Percentiles rank a stretch among this genome's conserved stretches.
Conservation (phyloP, 2,113 vertebrate species). For the Brachionichthys hirsutus region DNA sequence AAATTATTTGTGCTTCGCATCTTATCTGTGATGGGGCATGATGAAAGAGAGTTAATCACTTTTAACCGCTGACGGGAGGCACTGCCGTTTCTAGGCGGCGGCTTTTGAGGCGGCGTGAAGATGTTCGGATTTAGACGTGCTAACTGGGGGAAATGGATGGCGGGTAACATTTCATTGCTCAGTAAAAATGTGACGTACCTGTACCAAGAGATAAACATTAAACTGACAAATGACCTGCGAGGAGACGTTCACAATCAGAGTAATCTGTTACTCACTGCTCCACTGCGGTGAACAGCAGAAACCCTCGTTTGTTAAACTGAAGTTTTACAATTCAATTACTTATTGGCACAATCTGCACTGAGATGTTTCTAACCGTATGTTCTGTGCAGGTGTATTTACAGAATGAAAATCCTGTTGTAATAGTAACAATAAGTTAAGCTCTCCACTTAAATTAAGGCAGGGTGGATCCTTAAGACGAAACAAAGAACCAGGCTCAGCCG, state of each 20-base stretch:
- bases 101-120: constrained; percentile 17
- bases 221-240: neutral
- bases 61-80: constrained; percentile 29
- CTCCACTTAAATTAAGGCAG: too few species aligned
- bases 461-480: too few species aligned
- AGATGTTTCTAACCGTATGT: too few species aligned
- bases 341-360: too few species aligned
- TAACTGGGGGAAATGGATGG: constrained; percentile 14
- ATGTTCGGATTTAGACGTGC: neutral
- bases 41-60: constrained; percentile 47
- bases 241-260: too few species aligned
- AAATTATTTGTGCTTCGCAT: constrained; percentile 54
- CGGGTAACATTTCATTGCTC: constrained; percentile 9
- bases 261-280: too few species aligned
- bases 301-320: too few species aligned
- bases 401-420: too few species aligned
- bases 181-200: neutral
- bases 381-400: too few species aligned
- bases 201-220: neutral
- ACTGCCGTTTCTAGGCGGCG: constrained; percentile 23
- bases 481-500: constrained; percentile 2
- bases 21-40: constrained; percentile 50
- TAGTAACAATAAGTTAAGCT: too few species aligned
- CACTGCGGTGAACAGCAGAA: too few species aligned
- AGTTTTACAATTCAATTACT: too few species aligned